These are phyloP conservation scores for Leucopsar rothschildi DNA, from an alignment of 2,113 vertebrate species.

Conservation along the genomic window DNA sequence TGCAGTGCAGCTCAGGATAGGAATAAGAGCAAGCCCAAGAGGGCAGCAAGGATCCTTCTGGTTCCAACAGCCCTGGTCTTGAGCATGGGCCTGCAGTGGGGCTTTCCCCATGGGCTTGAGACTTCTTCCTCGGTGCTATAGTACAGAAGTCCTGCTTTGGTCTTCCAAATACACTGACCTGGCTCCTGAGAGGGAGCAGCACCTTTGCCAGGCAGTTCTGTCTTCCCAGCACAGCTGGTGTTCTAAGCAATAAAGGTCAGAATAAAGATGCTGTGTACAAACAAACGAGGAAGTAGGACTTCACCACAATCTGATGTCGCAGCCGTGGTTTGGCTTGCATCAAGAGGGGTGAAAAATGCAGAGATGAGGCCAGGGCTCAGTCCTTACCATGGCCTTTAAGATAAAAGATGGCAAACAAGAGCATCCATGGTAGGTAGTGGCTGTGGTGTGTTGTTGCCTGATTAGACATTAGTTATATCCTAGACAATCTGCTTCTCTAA, in stretches of 20 bases:
- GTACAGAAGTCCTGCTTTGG: slow-evolving; percentile 5
- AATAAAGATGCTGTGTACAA: background rate
- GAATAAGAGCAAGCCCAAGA: background rate
- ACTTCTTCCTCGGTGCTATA: slow-evolving; percentile 40
- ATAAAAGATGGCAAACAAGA: background rate
- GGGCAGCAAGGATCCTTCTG: background rate
- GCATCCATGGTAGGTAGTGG: background rate
- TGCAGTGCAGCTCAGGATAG: background rate
- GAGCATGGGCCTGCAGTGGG: background rate
- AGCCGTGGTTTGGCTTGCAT: background rate
- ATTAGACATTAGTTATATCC: background rate
- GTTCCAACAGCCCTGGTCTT: background rate
- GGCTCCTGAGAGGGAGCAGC: background rate
- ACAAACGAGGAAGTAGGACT: background rate
- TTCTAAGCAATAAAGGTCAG: slow-evolving; percentile 67
- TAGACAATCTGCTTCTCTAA: background rate
- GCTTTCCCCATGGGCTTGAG: background rate
- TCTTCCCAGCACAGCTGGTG: slow-evolving; percentile 29
- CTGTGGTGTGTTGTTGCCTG: background rate
- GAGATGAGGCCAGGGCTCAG: background rate
- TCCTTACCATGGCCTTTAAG: background rate
- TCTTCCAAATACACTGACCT: slow-evolving; percentile 45
- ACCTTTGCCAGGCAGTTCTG: slow-evolving; percentile 9
- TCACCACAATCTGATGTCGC: background rate
- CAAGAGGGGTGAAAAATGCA: background rate